These are phyloP conservation scores for Molanna angustata DNA, from an alignment of 2,888 invertebrate genomes.

Conservation along the genomic window DNA sequence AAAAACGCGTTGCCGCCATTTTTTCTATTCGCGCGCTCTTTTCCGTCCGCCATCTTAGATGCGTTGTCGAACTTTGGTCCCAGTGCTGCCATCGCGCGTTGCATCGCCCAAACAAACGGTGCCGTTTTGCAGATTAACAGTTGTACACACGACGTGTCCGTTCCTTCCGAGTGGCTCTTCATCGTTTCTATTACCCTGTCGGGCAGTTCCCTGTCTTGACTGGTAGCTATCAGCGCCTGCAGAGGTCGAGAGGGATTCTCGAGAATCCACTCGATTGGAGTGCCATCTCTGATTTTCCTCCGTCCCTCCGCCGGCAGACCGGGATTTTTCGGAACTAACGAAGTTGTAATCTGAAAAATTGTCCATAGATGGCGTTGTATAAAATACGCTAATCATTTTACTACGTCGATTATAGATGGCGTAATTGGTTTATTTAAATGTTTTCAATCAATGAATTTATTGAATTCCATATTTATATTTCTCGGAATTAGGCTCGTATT, in stretches of 20 bases:
- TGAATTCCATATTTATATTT: too few relatives aligned
- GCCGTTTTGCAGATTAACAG: conserved; percentile 74
- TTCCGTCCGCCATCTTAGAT: conserved; percentile 18
- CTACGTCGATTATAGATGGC: too few relatives aligned
- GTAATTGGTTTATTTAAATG: too few relatives aligned
- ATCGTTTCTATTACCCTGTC: conserved; percentile 60
- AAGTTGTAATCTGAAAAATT: conserved; percentile 59
- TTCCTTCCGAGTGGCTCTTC: conserved; percentile 50
- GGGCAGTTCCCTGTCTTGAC: conserved; percentile 61
- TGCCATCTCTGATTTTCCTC: conserved; percentile 37
- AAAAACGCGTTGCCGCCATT: conserved; percentile 50
- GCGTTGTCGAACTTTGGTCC: conserved; percentile 28
- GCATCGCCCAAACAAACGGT: conserved; percentile 75
- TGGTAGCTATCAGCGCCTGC: conserved; percentile 55
- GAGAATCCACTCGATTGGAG: conserved; percentile 62
- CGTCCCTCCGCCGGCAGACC: conserved; percentile 39
- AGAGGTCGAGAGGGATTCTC: conserved; percentile 59
- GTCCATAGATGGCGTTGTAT: conserved; percentile 17
- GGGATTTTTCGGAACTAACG: conserved; percentile 49
- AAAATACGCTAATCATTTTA: neutral
- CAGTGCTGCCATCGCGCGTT: conserved; percentile 49
- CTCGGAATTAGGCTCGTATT: too few relatives aligned
- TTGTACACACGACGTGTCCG: conserved; percentile 68
- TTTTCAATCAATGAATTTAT: too few relatives aligned
- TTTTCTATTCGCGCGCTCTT: conserved; percentile 7